phyloP scores from a whole-genome alignment of 2,113 vertebrate genomes.

The Rousettus leschenaultii region DNA sequence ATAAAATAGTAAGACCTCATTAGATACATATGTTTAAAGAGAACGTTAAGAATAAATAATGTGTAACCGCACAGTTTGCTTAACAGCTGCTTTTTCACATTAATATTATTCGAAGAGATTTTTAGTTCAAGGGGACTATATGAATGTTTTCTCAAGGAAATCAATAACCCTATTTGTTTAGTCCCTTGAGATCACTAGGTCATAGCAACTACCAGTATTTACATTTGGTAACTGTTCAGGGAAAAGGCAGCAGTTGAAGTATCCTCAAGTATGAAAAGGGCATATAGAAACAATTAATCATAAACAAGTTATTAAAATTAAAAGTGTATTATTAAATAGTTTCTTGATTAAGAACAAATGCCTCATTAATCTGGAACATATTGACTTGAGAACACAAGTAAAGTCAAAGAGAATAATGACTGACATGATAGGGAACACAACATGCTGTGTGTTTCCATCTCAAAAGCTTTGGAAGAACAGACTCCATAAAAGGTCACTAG shows the following conservation, averaged over 20 bases:
- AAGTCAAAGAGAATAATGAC: constrained; percentile 81
- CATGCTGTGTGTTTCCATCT: constrained; percentile 54
- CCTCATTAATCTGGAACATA: constrained; percentile 85
- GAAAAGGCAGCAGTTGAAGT: constrained; percentile 65
- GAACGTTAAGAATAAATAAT: constrained; percentile 59
- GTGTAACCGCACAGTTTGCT: background rate
- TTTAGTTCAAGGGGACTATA: constrained; percentile 41
- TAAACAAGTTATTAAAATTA: constrained; percentile 83
- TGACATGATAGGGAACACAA: constrained; percentile 70
- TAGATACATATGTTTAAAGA: constrained; percentile 30
- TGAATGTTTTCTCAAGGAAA: constrained; percentile 70
- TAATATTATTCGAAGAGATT: constrained; percentile 50
- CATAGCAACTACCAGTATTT: constrained; percentile 49
- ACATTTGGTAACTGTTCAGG: constrained; percentile 56
- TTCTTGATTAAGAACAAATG: constrained; percentile 86
- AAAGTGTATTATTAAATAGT: constrained; percentile 83
- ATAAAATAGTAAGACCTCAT: constrained; percentile 56
- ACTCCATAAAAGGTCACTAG: constrained; percentile 64
- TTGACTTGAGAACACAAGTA: constrained; percentile 78
- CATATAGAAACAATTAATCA: constrained; percentile 84
- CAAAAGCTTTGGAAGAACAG: constrained; percentile 61
- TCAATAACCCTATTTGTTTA: constrained; percentile 49
- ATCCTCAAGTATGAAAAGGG: constrained; percentile 76
- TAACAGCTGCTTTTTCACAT: constrained; percentile 19
- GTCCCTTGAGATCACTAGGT: constrained; percentile 65